Evolutionary conservation across 1,140 invertebrate species (phyloP).

Genomic region (Lepeophtheirus salmonis): DNA sequence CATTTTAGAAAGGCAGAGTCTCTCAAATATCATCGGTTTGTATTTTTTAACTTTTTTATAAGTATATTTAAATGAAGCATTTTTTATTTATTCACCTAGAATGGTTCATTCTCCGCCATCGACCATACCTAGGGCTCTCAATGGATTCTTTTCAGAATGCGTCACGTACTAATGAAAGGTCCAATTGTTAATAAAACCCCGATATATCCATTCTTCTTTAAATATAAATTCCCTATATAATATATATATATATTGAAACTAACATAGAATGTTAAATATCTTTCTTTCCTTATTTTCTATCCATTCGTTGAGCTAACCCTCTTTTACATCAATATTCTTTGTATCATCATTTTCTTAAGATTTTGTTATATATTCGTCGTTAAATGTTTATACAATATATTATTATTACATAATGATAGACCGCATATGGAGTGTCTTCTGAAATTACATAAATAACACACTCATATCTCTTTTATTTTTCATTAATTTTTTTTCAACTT

Average conservation of each 20-base stretch:
- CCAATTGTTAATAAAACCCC: not conserved
- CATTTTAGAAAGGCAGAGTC: slow-evolving; percentile 34
- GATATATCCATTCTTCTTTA: not conserved
- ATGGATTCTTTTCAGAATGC: slow-evolving; percentile 9
- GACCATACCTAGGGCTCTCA: not conserved
- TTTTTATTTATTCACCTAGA: not conserved
- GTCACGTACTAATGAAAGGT: slow-evolving; percentile 7
- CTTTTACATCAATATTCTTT: no score
- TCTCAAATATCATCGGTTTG: slow-evolving; percentile 17
- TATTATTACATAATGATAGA: no score
- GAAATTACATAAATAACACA: no score
- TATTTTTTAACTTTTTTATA: not conserved
- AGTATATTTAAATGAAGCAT: not conserved
- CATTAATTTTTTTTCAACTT: no score
- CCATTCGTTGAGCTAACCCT: no score
- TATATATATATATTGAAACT: not conserved
- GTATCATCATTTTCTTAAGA: no score
- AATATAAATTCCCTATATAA: not conserved
- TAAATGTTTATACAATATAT: no score
- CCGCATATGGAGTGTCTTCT: no score
- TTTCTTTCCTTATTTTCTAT: no score
- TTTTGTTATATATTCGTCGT: not conserved
- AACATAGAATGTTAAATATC: no score
- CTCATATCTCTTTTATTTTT: no score
- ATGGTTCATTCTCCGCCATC: slow-evolving; percentile 11